Base-by-base conservation (phyloP, 1,140 invertebrate species). In the Drosophila nigrodunni region DNA sequence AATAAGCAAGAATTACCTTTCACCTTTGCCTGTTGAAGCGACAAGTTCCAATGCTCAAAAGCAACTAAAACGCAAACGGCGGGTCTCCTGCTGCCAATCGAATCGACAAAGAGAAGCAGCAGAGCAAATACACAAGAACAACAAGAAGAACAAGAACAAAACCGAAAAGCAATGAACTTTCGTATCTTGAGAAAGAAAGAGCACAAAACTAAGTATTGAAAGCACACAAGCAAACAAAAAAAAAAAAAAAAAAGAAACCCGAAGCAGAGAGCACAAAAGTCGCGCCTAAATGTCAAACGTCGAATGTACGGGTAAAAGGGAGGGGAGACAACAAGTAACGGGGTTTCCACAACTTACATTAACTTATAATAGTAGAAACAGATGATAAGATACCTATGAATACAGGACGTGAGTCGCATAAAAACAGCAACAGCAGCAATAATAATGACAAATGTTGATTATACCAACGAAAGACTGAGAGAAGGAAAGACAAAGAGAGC, bases 11-110 rank as follows among this genome's bases (percentile, higher is more conserved):
- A 10, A 61, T 66, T 80, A 74, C 70, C 77, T 66, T 72, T 64
- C 25, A 30, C 25, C 25, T 30, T 30, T 30, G 18, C n/a, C 37
- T 65, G 54, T 37, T 64, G 80, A 88, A 72, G 75, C 83, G 79
- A 78, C 82, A 68, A 81, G 74, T 64, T 82, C 70, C 82, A 88
- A 80, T 71, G 82, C 74, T 82, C 83, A 68, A 68, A 47, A 50
- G 66, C 83, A 88, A 87, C 83, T 82, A 52, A 82, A 82, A 66
- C 66, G 65, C 55, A 71, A 82, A 65, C 49, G 55, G 64, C 55
- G 69, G 82, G 65, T 68, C 58, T 74, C 59, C 55, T 50, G 55
- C 35, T 46, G 82, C 25, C 25, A 30, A 30, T 30, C 25, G 25
- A 30, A 78, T 57, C 54, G 70, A 70, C 73, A 57, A 70, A 74